A percentile compares a stretch with the other conserved stretches of the same genome.
These are phyloP conservation scores for Aptenodytes patagonicus DNA, from an alignment of 2,113 vertebrate species.

Conservation along the genomic window DNA sequence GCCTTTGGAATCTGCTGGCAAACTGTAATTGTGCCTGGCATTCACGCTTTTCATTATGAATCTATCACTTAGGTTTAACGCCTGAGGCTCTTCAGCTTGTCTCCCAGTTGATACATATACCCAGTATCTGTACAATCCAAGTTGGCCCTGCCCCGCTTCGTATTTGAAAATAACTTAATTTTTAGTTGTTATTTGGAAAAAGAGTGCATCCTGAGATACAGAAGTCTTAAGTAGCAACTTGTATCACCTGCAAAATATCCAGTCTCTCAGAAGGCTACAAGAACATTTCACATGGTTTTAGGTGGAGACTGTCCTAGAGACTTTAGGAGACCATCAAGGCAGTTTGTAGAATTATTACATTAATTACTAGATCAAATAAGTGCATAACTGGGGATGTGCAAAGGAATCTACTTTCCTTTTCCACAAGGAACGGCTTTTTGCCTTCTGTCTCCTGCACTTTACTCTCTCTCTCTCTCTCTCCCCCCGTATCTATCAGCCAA, in stretches of 20 bases:
- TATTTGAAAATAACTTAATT: neutral
- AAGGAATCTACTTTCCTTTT: neutral
- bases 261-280: neutral
- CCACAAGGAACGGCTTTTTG: neutral
- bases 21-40: neutral
- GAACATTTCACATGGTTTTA: neutral
- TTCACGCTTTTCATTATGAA: neutral
- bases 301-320: neutral
- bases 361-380: neutral
- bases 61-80: neutral
- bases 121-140: neutral
- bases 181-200: neutral
- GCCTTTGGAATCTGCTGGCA: neutral
- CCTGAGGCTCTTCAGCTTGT: neutral
- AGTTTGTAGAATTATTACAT: neutral
- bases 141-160: neutral
- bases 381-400: neutral
- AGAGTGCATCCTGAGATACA: neutral
- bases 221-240: neutral
- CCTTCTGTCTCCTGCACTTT: slow-evolving; percentile 27
- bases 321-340: neutral
- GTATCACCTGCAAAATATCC: neutral
- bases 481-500: neutral
- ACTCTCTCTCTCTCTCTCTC: too few species aligned
- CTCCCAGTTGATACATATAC: neutral